Evolutionary conservation across 92 coral and sea anemone genomes (phyloP).

Genomic region (Diadumene lineata): DNA sequence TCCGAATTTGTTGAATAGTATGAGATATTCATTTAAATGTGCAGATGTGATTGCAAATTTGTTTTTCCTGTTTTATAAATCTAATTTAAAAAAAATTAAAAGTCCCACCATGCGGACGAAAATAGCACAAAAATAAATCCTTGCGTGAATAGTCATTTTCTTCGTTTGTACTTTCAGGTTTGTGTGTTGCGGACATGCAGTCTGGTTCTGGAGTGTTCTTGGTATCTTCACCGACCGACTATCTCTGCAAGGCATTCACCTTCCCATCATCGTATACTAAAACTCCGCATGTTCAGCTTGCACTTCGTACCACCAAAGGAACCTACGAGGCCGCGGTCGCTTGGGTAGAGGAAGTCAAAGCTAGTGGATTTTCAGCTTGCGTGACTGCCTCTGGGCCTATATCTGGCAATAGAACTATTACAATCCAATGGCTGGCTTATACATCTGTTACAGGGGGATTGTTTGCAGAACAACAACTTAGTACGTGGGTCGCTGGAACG

Average conservation of each 20-base stretch:
- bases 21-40: no score
- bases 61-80: no score
- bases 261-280: slow-evolving; percentile 26
- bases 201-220: slow-evolving; percentile 33
- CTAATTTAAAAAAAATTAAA: no score
- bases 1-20: no score
- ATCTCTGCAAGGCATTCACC: slow-evolving; percentile 36
- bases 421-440: slow-evolving; percentile 58
- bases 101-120: no score
- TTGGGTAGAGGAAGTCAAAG: slow-evolving; percentile 67
- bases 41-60: no score
- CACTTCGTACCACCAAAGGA: slow-evolving; percentile 62
- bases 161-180: not conserved
- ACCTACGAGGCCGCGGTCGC: slow-evolving; percentile 70
- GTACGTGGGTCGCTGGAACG: slow-evolving; percentile 54
- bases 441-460: slow-evolving; percentile 42
- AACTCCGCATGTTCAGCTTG: slow-evolving; percentile 57
- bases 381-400: slow-evolving; percentile 65
- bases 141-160: not conserved
- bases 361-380: slow-evolving; percentile 51
- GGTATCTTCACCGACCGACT: slow-evolving; percentile 30
- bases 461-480: not conserved
- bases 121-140: no score
- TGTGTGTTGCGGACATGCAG: not conserved
- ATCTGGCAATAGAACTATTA: slow-evolving; percentile 48